Base-by-base conservation (phyloP, 2,797 vertebrate species). In the Coranthus polyacanthus region DNA sequence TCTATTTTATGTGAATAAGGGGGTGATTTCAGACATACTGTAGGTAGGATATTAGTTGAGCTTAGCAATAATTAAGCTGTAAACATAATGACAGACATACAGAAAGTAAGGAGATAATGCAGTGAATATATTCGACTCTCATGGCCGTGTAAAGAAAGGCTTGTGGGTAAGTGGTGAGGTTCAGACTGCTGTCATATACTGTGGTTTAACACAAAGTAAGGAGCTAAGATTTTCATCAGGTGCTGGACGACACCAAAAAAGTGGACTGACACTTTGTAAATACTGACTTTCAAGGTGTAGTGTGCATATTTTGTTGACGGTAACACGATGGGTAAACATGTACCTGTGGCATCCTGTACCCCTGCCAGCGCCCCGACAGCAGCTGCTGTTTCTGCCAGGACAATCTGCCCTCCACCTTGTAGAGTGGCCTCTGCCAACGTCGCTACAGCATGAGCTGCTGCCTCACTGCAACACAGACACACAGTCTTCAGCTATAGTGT, bases 371-470 rank as follows among this genome's bases (percentile, higher is more conserved):
- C 98, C 82, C 97, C 97, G 0, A 99, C 97, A 0, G 98, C 97
- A 13, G 98, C 97, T 7, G 97, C 97, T 0, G 97, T 98, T 89
- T 99, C 98, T 1, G 98, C 97, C 72, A 99, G 91, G 67, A 99
- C 97, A 2, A 99, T 99, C 79, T 99, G 98, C 41, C 98, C 98
- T 67, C 98, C 98, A 0, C 97, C 97, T 84, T 99, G 97, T 17
- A 99, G 95, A 68, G 98, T 99, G 82, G 98, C 97, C 87, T 99
- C 98, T 0, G 98, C 97, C 81, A 99, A 83, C 0, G 98, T 98
- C 21, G 98, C 97, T 15, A 99, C 98, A 1, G 98, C 98, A 8
- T 99, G 98, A 58, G 97, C 98, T 0, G 97, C 98, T 12, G 97
- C 97, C 93, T 99, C 97, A 18, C 98, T 99, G 92, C 0, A 81